Percentiles rank a stretch among this genome's conserved stretches.
Evolutionary conservation across 2,797 vertebrate species (phyloP).

Genomic region (Anas acuta): DNA sequence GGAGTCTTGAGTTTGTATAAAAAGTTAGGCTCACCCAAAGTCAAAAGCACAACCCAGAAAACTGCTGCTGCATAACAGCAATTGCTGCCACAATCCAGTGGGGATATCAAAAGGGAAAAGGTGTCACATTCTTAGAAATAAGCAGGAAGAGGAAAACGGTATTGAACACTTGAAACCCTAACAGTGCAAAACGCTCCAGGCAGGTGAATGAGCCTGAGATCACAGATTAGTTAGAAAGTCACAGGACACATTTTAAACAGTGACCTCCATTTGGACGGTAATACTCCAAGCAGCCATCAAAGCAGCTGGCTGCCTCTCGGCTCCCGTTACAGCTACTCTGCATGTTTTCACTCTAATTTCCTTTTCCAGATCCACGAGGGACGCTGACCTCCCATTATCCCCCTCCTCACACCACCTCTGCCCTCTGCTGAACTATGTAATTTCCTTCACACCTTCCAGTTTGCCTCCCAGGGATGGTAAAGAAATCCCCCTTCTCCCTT

Average conservation of each 20-base stretch:
- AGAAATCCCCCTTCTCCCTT: not conserved
- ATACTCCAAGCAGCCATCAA: not conserved
- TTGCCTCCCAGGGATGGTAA: not conserved
- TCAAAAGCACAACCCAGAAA: not conserved
- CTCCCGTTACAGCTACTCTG: not conserved
- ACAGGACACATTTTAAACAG: not conserved
- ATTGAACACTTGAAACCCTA: not conserved
- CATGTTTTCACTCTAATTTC: not conserved
- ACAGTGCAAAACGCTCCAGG: not conserved
- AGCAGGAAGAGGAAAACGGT: not conserved
- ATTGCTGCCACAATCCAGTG: not conserved
- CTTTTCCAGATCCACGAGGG: not conserved
- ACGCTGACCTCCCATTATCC: not conserved
- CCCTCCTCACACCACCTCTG: not conserved
- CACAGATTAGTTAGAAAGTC: not conserved
- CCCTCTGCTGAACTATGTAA: not conserved
- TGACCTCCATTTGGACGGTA: not conserved
- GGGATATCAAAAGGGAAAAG: not conserved
- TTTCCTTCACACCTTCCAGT: not conserved
- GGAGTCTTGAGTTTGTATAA: not conserved
- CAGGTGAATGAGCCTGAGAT: not conserved
- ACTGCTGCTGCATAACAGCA: not conserved
- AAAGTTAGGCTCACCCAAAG: not conserved
- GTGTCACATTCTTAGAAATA: not conserved
- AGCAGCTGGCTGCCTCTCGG: not conserved